phyloP scores from a whole-genome alignment of 2,113 vertebrate species.

The Cinclus mexicanus region DNA sequence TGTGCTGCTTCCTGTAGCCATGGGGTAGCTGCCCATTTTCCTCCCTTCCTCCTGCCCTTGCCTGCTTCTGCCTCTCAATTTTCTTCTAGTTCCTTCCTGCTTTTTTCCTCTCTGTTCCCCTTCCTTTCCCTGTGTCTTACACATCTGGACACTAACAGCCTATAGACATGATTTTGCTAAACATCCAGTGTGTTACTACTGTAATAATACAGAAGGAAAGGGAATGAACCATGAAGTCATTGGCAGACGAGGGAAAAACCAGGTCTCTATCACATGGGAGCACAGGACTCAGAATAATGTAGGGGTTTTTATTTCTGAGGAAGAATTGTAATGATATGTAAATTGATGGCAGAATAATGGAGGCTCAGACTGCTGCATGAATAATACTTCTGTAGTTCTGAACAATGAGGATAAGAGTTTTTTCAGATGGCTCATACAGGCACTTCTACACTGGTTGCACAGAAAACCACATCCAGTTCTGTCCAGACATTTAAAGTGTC shows the following conservation, averaged over 20 bases:
- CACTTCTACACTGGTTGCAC: accelerated
- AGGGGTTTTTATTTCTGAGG: neutral
- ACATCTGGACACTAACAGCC: neutral
- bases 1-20: neutral
- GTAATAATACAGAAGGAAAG: neutral
- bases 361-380: slow-evolving; percentile 6
- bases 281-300: neutral
- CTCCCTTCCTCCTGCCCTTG: neutral
- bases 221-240: neutral
- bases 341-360: slow-evolving; percentile 49
- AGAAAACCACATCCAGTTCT: neutral
- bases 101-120: neutral
- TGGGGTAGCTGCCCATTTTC: neutral
- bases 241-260: slow-evolving; percentile 2
- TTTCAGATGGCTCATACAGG: neutral
- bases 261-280: neutral
- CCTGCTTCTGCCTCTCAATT: neutral
- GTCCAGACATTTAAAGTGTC: neutral
- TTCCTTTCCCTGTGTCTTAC: neutral
- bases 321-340: slow-evolving; percentile 49
- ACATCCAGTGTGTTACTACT: neutral
- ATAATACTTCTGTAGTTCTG: slow-evolving; percentile 31
- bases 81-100: neutral
- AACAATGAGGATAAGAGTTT: slow-evolving; percentile 12
- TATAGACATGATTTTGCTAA: neutral